Base-by-base conservation (phyloP, 2,113 vertebrate genomes). In the Epinephelus cyanopodus region DNA sequence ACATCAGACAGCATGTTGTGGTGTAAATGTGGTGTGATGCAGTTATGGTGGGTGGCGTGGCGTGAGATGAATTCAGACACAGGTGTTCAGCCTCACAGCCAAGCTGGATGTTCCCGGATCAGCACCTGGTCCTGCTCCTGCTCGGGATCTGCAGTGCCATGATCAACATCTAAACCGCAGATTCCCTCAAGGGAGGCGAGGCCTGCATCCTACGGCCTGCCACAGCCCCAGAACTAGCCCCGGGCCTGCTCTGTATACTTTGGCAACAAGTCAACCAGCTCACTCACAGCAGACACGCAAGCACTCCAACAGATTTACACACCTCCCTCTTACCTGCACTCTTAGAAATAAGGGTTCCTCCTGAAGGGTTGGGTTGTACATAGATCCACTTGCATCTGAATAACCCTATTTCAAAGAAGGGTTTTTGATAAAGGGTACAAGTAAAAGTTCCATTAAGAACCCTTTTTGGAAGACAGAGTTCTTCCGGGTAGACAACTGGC, bases 261-360 rank as follows among this genome's bases (percentile, higher is more conserved):
- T 92, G 92, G 84, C 88, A 85, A 27, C 75, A 81, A 81, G 72
- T 93, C 88, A 81, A 72, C 27, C 82, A 17, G 62, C 75, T 50
- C 70, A 63, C 69, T 74, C 74, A 48, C 61, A 18, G 76, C 72
- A 90, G 77, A 74, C 88, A 88, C 63, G 23, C 85, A 86, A 77
- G 65, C 67, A 21, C 62, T 65, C 47, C 8, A 54, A 78, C 80
- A 74, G 67, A 82, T 78, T 76, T 25, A 56, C 50, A 13, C 80
- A 15, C 11, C 66, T 60, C 39, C 33, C 23, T 69, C 33, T 18
- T 4, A 14, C 19, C n/a, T 29, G 11, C 42, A 45, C 42, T 45
- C 42, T 45, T 45, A 45, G 42, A 45, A 45, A 45, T 45, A 45
- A 45, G 9, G 42, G 42, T 45, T 45, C 42, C 42, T 45, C 42